These are phyloP conservation scores for Sinosuthora webbiana DNA, from an alignment of 2,113 vertebrate species.

Conservation along the genomic window DNA sequence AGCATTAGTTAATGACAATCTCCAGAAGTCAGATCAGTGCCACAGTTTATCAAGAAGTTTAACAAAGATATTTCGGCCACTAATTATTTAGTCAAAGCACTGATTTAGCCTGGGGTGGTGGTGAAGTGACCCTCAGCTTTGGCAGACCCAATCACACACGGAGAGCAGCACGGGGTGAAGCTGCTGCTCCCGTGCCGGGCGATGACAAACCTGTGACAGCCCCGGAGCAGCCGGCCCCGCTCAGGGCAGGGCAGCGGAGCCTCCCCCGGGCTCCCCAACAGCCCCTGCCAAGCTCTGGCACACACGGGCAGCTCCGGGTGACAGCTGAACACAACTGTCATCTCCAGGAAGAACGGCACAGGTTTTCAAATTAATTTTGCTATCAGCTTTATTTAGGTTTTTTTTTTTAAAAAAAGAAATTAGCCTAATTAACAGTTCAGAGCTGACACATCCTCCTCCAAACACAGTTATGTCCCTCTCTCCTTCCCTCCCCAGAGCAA, in stretches of 20 bases:
- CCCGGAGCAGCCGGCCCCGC: background rate
- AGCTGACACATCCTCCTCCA: background rate
- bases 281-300: background rate
- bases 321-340: fast-evolving
- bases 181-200: background rate
- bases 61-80: background rate
- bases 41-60: background rate
- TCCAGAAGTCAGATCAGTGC: background rate
- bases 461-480: background rate
- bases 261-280: background rate
- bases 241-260: background rate
- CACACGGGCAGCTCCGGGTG: fast-evolving
- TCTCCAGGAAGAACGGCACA: background rate
- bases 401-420: background rate
- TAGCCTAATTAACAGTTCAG: background rate
- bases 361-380: background rate
- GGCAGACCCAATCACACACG: background rate
- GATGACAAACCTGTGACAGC: fast-evolving
- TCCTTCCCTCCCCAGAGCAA: background rate
- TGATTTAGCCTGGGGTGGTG: background rate
- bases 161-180: background rate
- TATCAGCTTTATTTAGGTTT: background rate
- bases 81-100: background rate
- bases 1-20: background rate
- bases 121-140: background rate